Evolutionary conservation across 2,888 invertebrate species (phyloP), one percentile per base, ranked within the genome.

Genomic region (Monochamus alternatus): DNA sequence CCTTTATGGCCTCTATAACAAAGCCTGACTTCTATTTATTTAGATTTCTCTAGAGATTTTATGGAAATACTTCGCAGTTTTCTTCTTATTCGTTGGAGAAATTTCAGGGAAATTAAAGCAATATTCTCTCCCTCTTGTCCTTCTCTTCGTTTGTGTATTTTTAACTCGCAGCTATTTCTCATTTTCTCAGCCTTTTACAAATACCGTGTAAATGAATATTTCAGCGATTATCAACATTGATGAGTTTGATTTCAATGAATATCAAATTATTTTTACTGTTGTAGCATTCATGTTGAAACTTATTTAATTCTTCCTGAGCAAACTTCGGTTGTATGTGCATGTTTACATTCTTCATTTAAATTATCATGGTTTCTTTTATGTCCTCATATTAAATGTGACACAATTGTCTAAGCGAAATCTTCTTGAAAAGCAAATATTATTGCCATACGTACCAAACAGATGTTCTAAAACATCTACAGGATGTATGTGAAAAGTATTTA

Each of bases 1-100:
- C 84, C 86, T 83, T 84, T 84, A 86, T 78, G 81, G 81, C 79
- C 79, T 76, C 77, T 77, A 80, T 82, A 85, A 86, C 85, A 86
- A 86, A 86, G 86, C 85, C 86, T 80, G 83, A 83, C 84, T 85
- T 85, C 84, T 86, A 86, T 87, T 87, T 86, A 86, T 87, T 87
- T 86, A 86, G 86, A 86, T 86, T 87, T 87, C 88, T 85, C 87
- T 74, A 75, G 87, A 85, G 88, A 86, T 87, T 87, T 88, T 87
- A 87, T 87, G 87, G 87, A 87, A 87, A 87, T 87, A 87, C 86
- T 87, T 86, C 86, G 85, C 84, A 86, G 85, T 87, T 87, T 87
- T 87, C 86, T 85, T 84, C 81, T 80, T 83, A 81, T 83, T 83
- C 82, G 79, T 75, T 78, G 78, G 77, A 72, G 78, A 76, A 80